phyloP scores from a whole-genome alignment of 1,140 invertebrate species.

The Kradibia gibbosae region DNA sequence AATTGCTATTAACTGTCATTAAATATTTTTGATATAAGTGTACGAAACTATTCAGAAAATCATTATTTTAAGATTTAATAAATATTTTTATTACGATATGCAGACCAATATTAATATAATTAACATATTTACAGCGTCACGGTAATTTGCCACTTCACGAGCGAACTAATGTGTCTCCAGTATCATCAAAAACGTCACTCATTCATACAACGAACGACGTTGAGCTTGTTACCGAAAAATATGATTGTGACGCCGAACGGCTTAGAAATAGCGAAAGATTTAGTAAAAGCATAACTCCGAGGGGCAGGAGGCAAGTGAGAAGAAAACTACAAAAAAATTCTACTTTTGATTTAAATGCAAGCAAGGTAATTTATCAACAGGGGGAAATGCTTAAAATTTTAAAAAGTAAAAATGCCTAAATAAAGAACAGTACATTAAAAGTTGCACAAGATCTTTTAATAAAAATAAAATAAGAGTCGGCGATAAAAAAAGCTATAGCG shows the following conservation, averaged over 20 bases:
- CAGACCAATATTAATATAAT: neutral
- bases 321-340: constrained; percentile 58
- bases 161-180: constrained; percentile 67
- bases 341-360: constrained; percentile 60
- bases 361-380: constrained; percentile 58
- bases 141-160: constrained; percentile 67
- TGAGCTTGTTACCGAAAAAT: constrained; percentile 62
- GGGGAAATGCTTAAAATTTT: too few relatives aligned
- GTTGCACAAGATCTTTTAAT: too few relatives aligned
- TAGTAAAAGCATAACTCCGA: constrained; percentile 71
- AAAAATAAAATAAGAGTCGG: too few relatives aligned
- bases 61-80: too few relatives aligned
- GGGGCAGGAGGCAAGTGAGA: constrained; percentile 68
- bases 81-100: neutral
- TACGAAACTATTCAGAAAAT: too few relatives aligned
- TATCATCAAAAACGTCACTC: constrained; percentile 63
- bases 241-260: constrained; percentile 72
- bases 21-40: neutral
- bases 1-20: neutral
- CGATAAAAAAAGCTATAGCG: too few relatives aligned
- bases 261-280: constrained; percentile 76
- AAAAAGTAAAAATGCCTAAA: too few relatives aligned
- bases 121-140: constrained; percentile 60
- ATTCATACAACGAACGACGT: constrained; percentile 62
- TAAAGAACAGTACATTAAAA: too few relatives aligned